phyloP scores from a whole-genome alignment of 2,888 invertebrate genomes.

The Aspidiotus destructor region DNA sequence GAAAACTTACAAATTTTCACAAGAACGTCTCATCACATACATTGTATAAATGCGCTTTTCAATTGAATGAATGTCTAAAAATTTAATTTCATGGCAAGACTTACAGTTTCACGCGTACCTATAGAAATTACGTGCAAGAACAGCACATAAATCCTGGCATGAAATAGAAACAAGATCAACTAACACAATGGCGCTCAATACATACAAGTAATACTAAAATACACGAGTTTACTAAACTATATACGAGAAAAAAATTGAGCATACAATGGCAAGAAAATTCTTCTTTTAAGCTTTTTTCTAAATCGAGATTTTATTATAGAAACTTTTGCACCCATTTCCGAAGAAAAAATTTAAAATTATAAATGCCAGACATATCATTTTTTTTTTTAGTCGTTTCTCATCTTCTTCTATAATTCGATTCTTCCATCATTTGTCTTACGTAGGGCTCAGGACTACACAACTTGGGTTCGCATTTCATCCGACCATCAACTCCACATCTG shows the following conservation, averaged over 20 bases:
- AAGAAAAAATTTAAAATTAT: conserved; percentile 6
- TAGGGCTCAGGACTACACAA: conserved; percentile 82
- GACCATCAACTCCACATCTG: conserved; percentile 84
- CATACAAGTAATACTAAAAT: not conserved
- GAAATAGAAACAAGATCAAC: too few species aligned
- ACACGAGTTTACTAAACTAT: not conserved
- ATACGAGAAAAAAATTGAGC: not conserved
- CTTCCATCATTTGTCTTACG: conserved; percentile 80
- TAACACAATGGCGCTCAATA: too few species aligned
- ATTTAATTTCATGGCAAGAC: too few species aligned
- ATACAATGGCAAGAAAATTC: not conserved
- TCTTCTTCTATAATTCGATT: conserved; percentile 45
- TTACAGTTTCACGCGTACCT: too few species aligned
- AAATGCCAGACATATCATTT: conserved; percentile 6
- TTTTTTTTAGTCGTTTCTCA: conserved; percentile 8
- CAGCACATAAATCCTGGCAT: too few species aligned
- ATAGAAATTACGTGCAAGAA: too few species aligned
- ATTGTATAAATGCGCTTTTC: too few species aligned
- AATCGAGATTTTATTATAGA: not conserved
- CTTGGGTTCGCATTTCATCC: conserved; percentile 90
- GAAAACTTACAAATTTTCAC: too few species aligned
- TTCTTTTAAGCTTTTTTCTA: too few species aligned
- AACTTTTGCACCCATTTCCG: not conserved
- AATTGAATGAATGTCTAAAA: too few species aligned
- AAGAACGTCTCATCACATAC: too few species aligned